Evolutionary conservation across 2,113 vertebrate genomes (phyloP).

Genomic region (Eurypyga helias): DNA sequence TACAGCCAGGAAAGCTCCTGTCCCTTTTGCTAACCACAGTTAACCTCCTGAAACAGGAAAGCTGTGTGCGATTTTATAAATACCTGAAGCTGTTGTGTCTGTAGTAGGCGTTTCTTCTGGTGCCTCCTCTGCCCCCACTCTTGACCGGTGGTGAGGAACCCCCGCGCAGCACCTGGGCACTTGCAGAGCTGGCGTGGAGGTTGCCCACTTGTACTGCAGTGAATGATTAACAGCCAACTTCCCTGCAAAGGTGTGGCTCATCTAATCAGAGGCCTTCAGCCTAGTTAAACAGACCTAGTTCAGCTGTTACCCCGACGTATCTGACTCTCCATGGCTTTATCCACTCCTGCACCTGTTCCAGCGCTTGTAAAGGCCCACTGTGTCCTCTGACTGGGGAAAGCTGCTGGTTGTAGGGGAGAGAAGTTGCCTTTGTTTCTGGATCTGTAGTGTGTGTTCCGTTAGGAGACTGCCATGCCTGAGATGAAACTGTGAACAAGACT

Average conservation of each 20-base stretch:
- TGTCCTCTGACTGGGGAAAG: not conserved
- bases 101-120: not conserved
- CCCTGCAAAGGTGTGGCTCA: conserved; percentile 33
- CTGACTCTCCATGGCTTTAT: not conserved
- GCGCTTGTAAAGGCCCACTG: not conserved
- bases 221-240: conserved; percentile 62
- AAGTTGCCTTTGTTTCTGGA: not conserved
- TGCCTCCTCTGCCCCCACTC: not conserved
- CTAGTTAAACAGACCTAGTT: not conserved
- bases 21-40: not conserved
- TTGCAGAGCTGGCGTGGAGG: not conserved
- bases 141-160: not conserved
- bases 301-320: not conserved
- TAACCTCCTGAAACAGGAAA: not conserved
- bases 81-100: conserved; percentile 41
- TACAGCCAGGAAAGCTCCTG: not conserved
- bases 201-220: conserved; percentile 7
- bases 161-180: not conserved
- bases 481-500: not conserved
- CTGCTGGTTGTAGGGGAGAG: not conserved
- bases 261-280: not conserved
- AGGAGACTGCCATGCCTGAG: not conserved
- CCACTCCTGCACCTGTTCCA: not conserved
- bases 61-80: not conserved
- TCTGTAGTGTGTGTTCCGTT: not conserved